phyloP scores from a whole-genome alignment of 2,797 vertebrate genomes.

The Melanotaenia trifasciata region DNA sequence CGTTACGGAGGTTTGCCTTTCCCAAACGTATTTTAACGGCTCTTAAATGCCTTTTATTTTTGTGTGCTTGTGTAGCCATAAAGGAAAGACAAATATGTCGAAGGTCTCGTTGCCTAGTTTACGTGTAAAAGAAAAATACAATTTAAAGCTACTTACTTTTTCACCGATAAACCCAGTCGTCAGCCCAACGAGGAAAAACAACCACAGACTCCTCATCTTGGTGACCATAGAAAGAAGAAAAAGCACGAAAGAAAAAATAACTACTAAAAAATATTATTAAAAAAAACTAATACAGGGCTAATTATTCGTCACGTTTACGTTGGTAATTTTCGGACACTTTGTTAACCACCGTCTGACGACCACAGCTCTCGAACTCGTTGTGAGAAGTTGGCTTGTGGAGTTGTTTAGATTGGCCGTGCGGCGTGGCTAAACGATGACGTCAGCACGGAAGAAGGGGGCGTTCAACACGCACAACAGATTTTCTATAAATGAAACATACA shows the following conservation, averaged over 20 bases:
- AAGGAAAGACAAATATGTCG: background rate
- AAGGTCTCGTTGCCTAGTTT: background rate
- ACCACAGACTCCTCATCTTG: conserved; percentile 72
- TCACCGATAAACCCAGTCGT: conserved; percentile 65
- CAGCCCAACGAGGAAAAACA: conserved; percentile 71
- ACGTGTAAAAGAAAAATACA: background rate
- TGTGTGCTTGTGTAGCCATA: background rate
- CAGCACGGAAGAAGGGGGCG: conserved; percentile 38
- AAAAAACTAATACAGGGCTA: background rate
- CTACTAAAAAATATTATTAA: background rate
- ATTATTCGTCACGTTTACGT: conserved; percentile 8
- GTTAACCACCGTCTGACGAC: background rate
- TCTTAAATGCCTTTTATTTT: background rate
- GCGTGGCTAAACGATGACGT: conserved; percentile 73
- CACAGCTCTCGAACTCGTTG: background rate
- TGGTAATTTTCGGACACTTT: background rate
- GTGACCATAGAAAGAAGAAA: conserved; percentile 31
- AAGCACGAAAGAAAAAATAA: background rate
- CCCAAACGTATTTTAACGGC: conserved; percentile 6
- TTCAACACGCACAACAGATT: background rate
- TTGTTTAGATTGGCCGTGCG: conserved; percentile 68
- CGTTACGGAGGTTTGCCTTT: background rate
- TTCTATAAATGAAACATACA: background rate
- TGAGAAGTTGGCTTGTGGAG: conserved; percentile 41
- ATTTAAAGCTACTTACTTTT: conserved; percentile 61